Conservation (phyloP, 2,113 vertebrate genomes). For the Gobius niger region DNA sequence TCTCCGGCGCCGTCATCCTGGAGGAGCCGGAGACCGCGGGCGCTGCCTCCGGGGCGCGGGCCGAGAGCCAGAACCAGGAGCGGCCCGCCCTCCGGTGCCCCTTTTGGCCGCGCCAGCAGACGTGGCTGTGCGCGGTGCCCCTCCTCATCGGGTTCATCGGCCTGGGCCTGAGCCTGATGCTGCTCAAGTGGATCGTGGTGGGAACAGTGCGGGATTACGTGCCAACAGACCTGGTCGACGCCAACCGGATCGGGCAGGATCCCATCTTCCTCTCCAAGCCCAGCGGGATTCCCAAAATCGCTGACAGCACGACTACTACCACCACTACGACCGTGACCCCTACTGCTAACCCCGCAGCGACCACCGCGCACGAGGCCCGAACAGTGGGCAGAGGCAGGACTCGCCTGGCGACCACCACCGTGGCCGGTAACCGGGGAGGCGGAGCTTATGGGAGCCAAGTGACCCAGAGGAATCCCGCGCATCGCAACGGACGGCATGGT, state of each 20-base stretch:
- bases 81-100: constrained; percentile 84
- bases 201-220: constrained; percentile 92
- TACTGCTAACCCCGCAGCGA: constrained; percentile 41
- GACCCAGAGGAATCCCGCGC: constrained; percentile 66
- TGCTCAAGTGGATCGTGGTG: constrained; percentile 94
- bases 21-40: constrained; percentile 78
- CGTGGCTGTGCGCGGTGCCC: constrained; percentile 90
- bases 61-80: constrained; percentile 80
- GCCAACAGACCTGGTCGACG: constrained; percentile 89
- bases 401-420: constrained; percentile 72
- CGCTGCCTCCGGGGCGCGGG: constrained; percentile 70
- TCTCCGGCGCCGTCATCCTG: constrained; percentile 83
- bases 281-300: constrained; percentile 85
- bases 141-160: constrained; percentile 91
- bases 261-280: constrained; percentile 93
- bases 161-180: constrained; percentile 91
- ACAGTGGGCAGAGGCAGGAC: constrained; percentile 61
- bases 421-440: constrained; percentile 53
- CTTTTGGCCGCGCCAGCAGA: constrained; percentile 93
- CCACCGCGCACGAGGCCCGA: constrained; percentile 12
- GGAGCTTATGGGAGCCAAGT: constrained; percentile 75
- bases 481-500: constrained; percentile 58
- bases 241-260: constrained; percentile 92
- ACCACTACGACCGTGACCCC: constrained; percentile 54
- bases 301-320: constrained; percentile 79